These are phyloP conservation scores for Montipora foliosa DNA, from an alignment of 64 coral and sea anemone genomes.

Conservation along the genomic window DNA sequence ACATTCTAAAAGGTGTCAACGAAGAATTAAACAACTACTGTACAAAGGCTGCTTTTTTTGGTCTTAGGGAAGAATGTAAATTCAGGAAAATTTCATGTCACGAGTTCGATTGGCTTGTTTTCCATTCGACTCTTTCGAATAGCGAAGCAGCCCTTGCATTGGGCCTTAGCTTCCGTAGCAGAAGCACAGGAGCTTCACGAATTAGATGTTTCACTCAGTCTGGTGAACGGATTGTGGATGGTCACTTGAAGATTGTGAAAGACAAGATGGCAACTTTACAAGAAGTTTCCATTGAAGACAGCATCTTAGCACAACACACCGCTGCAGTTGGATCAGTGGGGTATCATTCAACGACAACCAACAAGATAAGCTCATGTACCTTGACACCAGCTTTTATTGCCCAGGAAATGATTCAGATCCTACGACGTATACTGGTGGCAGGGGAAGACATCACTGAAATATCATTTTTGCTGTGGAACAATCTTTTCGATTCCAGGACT, in stretches of 20 bases:
- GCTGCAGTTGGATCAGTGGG: neutral
- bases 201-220: neutral
- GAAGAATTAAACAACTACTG: neutral
- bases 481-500: neutral
- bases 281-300: neutral
- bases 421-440: neutral
- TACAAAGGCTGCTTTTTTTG: neutral
- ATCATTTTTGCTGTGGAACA: neutral
- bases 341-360: neutral
- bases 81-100: neutral
- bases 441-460: neutral
- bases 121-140: neutral
- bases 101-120: neutral
- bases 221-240: neutral
- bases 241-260: neutral
- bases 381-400: constrained; percentile 5
- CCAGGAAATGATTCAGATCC: neutral
- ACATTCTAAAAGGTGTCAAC: neutral
- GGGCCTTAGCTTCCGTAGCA: neutral
- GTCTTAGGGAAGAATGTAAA: neutral
- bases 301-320: neutral
- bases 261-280: neutral
- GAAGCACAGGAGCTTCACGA: neutral
- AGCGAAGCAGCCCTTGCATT: neutral
- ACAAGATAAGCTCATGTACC: neutral